These are phyloP conservation scores for Coleophora flavipennella DNA, from an alignment of 2,888 invertebrate genomes.

Conservation along the genomic window DNA sequence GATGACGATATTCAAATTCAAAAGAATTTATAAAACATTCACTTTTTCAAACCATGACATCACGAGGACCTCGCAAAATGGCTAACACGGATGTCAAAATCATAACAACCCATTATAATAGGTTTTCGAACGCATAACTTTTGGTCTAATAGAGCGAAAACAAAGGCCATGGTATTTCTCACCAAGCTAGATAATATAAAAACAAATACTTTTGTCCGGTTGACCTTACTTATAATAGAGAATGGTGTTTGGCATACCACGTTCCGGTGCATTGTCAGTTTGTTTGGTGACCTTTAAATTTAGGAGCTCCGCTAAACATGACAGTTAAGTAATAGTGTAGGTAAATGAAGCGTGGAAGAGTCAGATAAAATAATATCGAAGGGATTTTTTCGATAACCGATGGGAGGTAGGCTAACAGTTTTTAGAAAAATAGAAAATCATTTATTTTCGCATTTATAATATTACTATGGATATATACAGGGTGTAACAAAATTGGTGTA, in stretches of 20 bases:
- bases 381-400: too few relatives aligned
- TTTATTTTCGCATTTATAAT: too few relatives aligned
- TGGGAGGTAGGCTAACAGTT: too few relatives aligned
- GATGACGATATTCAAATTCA: too few relatives aligned
- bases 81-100: slow-evolving; percentile 16
- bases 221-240: slow-evolving; percentile 20
- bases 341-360: too few relatives aligned
- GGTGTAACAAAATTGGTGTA: too few relatives aligned
- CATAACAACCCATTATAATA: slow-evolving; percentile 24
- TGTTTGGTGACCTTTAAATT: background rate
- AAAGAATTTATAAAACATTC: too few relatives aligned
- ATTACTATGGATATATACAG: too few relatives aligned
- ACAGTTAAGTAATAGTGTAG: too few relatives aligned
- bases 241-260: slow-evolving; percentile 24
- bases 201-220: slow-evolving; percentile 25
- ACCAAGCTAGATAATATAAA: slow-evolving; percentile 17
- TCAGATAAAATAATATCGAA: too few relatives aligned
- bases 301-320: too few relatives aligned
- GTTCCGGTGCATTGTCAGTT: background rate
- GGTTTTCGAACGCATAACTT: slow-evolving; percentile 16
- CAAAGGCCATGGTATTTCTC: slow-evolving; percentile 19
- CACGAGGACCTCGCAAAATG: slow-evolving; percentile 2
- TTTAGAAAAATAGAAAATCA: too few relatives aligned
- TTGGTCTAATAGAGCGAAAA: slow-evolving; percentile 11
- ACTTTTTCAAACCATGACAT: slow-evolving; percentile 11